Evolutionary conservation across 2,113 vertebrate genomes (phyloP).

Genomic region (Phyllostomus hastatus): DNA sequence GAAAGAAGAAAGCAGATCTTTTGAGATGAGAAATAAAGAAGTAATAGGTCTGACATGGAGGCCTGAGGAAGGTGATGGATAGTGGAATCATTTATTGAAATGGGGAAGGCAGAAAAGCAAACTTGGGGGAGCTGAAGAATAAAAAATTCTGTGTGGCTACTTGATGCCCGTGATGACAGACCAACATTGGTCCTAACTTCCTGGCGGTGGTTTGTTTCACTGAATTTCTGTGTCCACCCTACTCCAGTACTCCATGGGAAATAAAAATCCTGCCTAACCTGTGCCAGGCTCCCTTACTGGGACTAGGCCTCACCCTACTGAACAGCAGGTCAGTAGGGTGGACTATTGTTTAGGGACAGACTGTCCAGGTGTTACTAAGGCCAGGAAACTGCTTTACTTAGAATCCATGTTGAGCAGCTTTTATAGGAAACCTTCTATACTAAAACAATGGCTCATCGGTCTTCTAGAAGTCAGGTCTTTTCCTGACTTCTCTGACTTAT

Average conservation of each 20-base stretch:
- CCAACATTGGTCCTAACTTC: not conserved
- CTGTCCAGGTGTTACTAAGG: not conserved
- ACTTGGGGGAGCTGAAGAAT: not conserved
- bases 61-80: too few relatives aligned
- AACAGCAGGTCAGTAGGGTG: not conserved
- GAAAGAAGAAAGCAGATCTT: not conserved
- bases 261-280: not conserved
- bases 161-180: not conserved
- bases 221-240: not conserved
- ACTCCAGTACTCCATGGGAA: not conserved
- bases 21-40: not conserved
- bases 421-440: not conserved
- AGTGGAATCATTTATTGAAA: not conserved
- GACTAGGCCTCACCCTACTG: not conserved
- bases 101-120: not conserved
- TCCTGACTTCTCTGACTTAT: not conserved
- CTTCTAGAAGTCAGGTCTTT: not conserved
- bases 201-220: not conserved
- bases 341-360: not conserved
- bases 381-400: not conserved
- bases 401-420: not conserved
- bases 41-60: not conserved
- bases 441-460: not conserved
- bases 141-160: not conserved
- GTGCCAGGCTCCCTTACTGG: not conserved